A percentile compares a stretch with the other conserved stretches of the same genome.
phyloP scores from a whole-genome alignment of 2,113 vertebrate species.

The Potamarius usumacintae region DNA sequence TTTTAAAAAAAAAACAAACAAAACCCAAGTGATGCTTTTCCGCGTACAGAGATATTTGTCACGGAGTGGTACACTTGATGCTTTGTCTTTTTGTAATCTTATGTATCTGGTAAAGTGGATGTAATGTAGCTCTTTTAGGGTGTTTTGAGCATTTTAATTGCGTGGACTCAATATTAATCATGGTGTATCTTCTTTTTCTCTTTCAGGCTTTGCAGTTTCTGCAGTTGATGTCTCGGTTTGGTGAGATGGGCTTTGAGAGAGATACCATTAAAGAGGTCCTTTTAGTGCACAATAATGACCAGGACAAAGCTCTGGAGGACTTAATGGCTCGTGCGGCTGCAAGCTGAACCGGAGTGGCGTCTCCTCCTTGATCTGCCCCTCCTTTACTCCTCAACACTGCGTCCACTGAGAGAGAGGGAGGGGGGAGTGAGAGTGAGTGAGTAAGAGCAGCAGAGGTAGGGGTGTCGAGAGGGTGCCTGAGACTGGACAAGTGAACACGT shows the following conservation, averaged over 20 bases:
- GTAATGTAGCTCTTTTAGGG: not conserved
- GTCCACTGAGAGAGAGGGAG: not conserved
- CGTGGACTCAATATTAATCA: not conserved
- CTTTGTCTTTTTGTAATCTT: not conserved
- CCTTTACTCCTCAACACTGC: slow-evolving; percentile 24
- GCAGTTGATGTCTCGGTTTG: slow-evolving; percentile 95
- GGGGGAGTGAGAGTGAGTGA: not conserved
- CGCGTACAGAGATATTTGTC: not conserved
- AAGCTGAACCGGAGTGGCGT: slow-evolving; percentile 78
- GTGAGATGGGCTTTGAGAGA: slow-evolving; percentile 97
- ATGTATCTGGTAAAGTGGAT: not conserved
- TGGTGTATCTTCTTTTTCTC: not conserved
- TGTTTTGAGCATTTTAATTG: not conserved
- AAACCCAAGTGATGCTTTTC: not conserved
- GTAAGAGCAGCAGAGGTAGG: slow-evolving; percentile 14
- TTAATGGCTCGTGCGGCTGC: slow-evolving; percentile 90
- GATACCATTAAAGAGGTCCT: slow-evolving; percentile 94
- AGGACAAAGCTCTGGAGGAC: slow-evolving; percentile 93
- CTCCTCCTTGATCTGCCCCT: slow-evolving; percentile 32
- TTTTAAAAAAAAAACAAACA: not conserved
- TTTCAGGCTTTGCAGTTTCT: slow-evolving; percentile 89
- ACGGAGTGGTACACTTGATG: not conserved
- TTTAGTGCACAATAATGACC: slow-evolving; percentile 91
- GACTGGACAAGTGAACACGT: slow-evolving; percentile 23
- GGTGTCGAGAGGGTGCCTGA: slow-evolving; percentile 33